Evolutionary conservation across 2,888 invertebrate species (phyloP).

Genomic region (Apamea monoglypha): DNA sequence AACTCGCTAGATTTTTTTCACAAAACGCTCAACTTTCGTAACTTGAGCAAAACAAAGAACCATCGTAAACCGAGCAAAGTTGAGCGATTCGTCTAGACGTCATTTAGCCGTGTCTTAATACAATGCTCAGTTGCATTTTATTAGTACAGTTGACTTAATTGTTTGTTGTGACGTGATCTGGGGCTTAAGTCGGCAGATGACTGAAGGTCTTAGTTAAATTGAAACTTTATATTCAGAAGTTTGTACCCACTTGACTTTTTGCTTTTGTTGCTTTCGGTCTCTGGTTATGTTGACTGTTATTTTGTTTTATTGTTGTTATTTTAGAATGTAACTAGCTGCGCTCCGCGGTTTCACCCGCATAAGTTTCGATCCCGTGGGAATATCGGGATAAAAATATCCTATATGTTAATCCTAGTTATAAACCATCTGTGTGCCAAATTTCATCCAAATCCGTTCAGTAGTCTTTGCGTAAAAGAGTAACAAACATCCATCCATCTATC

Average conservation of each 20-base stretch:
- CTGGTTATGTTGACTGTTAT: neutral
- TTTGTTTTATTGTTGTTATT: neutral
- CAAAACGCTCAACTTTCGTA: slow-evolving; percentile 24
- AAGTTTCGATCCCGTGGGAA: no score
- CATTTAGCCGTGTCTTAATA: slow-evolving; percentile 40
- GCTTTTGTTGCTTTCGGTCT: neutral
- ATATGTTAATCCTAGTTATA: no score
- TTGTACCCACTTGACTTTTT: no score
- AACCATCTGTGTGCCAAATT: no score
- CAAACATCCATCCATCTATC: no score
- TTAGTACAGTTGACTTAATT: slow-evolving; percentile 43
- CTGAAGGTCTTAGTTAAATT: neutral
- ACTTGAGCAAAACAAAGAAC: slow-evolving; percentile 3
- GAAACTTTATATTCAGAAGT: slow-evolving; percentile 3
- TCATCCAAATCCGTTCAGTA: no score
- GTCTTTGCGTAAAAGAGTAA: no score
- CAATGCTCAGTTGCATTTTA: slow-evolving; percentile 45
- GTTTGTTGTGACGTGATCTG: slow-evolving; percentile 40
- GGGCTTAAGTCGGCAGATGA: slow-evolving; percentile 1
- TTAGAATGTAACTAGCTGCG: neutral
- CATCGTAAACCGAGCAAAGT: slow-evolving; percentile 43
- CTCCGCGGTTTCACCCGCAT: no score
- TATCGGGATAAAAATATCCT: no score
- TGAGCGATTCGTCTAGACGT: slow-evolving; percentile 61
- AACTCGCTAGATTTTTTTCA: no score